Evolutionary conservation across 2,113 vertebrate genomes (phyloP), one percentile per base, ranked within the genome.

Genomic region (Kryptolebias marmoratus): DNA sequence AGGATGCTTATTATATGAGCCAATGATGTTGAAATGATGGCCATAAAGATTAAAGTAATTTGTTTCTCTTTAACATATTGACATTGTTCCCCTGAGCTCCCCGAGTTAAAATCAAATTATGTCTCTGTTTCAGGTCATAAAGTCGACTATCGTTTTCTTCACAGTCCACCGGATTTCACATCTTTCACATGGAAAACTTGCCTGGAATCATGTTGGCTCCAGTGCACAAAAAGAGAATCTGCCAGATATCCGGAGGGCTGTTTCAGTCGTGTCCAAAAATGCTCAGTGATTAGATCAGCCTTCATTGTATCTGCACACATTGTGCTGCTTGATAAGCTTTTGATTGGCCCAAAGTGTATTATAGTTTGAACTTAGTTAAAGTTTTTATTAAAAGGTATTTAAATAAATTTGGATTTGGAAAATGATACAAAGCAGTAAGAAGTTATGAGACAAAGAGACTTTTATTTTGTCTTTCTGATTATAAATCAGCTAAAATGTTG

Each of bases 351-450:
- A 30, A 53, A 52, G 36, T 79, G 9, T 54, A 58, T 64, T 80
- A 73, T 14, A 48, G 48, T 79, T 79, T 83, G 70, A 61, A 73
- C 71, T 18, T 9, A 60, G 22, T 61, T 68, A 1, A 61, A 65
- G 11, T 44, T 13, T 36, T 71, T 70, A 30, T 58, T 64, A 67
- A 73, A 62, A 65, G 45, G 68, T 61, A 45, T 82, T 76, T 39
- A 60, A 50, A 75, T 45, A 52, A 18, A n/a, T 22, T 4, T 48
- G 14, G 16, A 50, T 50, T 50, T 18, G 4, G 16, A n/a, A 1
- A 42, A 42, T 42, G 39, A 10, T 42, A 10, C 36, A 42, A 10
- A 9, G 9, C 47, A 15, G 12, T 27, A 36, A 16, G 15, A 6
- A 36, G 7, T 36, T 18, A 18, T 3, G 18, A 15, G 11, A 68